phyloP scores from a whole-genome alignment of 2,797 vertebrate genomes.

The Falco novaeseelandiae region DNA sequence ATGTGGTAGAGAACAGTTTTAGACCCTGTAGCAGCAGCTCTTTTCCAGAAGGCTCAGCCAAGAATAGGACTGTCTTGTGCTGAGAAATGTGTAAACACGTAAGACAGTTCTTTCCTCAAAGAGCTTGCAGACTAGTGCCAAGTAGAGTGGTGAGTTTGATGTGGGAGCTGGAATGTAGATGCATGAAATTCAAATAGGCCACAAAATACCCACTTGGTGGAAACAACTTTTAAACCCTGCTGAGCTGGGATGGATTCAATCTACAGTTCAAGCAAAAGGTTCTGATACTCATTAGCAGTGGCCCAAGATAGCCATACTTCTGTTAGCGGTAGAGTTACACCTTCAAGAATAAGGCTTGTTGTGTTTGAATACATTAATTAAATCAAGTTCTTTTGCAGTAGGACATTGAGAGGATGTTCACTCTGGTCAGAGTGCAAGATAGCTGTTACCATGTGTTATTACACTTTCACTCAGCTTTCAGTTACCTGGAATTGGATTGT shows the following conservation, averaged over 20 bases:
- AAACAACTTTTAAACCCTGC: background rate
- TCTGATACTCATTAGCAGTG: background rate
- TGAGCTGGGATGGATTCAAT: background rate
- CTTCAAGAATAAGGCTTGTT: background rate
- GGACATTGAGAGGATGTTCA: background rate
- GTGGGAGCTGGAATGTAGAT: slow-evolving; percentile 28
- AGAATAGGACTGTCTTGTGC: background rate
- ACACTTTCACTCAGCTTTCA: background rate
- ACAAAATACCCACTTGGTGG: slow-evolving; percentile 14
- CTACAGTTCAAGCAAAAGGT: background rate
- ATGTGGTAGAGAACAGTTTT: background rate
- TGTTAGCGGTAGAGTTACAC: background rate
- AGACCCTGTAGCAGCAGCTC: background rate
- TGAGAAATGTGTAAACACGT: slow-evolving; percentile 5
- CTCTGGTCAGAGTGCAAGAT: background rate
- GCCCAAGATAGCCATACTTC: background rate
- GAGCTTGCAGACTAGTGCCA: background rate
- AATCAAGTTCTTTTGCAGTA: background rate
- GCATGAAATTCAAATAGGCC: slow-evolving; percentile 6
- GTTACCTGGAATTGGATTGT: background rate
- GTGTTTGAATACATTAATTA: background rate
- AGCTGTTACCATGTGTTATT: background rate
- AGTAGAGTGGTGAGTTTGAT: slow-evolving; percentile 32
- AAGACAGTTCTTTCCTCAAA: background rate
- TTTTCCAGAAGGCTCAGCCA: background rate